Percentiles rank a stretch among this genome's conserved stretches.
These are phyloP conservation scores for Abrostola tripartita DNA, from an alignment of 2,888 invertebrate species.

Conservation along the genomic window DNA sequence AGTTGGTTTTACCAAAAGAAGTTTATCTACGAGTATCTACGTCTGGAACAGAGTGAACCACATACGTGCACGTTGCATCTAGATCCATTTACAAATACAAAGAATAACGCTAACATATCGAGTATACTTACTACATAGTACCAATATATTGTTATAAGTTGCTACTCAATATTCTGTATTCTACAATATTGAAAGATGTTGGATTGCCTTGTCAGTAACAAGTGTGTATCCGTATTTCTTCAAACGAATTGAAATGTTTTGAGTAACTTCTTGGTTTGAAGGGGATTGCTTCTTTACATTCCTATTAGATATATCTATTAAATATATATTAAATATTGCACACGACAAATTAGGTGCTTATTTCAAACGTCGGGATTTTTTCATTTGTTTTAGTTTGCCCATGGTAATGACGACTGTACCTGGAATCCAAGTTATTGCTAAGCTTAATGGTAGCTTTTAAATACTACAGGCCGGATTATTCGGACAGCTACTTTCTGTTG, in stretches of 20 bases:
- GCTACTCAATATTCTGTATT: slow-evolving; percentile 41
- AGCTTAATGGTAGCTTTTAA: slow-evolving; percentile 2
- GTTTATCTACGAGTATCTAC: slow-evolving; percentile 6
- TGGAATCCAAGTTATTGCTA: not conserved
- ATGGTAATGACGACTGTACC: not conserved
- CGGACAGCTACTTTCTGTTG: not conserved
- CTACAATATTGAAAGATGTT: slow-evolving; percentile 33
- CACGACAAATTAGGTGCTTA: no score
- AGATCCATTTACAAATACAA: slow-evolving; percentile 8
- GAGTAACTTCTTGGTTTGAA: slow-evolving; percentile 5
- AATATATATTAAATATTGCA: not conserved
- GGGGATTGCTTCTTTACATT: not conserved
- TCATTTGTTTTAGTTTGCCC: not conserved
- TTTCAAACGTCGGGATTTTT: no score
- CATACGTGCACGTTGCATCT: slow-evolving; percentile 4
- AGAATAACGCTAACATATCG: slow-evolving; percentile 26
- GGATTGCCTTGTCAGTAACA: slow-evolving; percentile 47
- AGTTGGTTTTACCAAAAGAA: slow-evolving; percentile 22
- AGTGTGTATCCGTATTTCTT: slow-evolving; percentile 23
- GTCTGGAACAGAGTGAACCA: slow-evolving; percentile 1
- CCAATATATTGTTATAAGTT: slow-evolving; percentile 36
- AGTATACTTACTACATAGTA: slow-evolving; percentile 13
- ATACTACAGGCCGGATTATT: slow-evolving; percentile 1
- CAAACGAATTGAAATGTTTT: slow-evolving; percentile 26
- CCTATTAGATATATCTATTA: not conserved